These are phyloP conservation scores for Monopis laevigella DNA, from an alignment of 2,888 invertebrate species.

Conservation along the genomic window DNA sequence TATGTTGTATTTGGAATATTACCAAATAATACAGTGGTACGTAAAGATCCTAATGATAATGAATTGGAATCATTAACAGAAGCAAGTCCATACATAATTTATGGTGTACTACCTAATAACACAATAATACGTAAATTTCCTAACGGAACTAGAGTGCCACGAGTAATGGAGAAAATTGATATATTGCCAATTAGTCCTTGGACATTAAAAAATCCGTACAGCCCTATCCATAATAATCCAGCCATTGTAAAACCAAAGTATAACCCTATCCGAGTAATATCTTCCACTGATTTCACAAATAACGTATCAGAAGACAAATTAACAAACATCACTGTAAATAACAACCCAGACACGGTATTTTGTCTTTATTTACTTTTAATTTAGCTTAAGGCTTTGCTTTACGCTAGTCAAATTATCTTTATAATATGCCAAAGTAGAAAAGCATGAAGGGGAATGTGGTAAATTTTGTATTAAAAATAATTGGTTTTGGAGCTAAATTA, in stretches of 20 bases:
- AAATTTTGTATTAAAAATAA: neutral
- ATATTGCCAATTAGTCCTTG: slow-evolving; percentile 69
- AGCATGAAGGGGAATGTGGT: slow-evolving; percentile 1
- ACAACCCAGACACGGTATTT: slow-evolving; percentile 63
- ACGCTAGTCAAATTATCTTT: neutral
- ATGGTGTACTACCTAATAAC: slow-evolving; percentile 81
- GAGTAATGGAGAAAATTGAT: slow-evolving; percentile 67
- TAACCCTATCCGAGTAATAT: slow-evolving; percentile 71
- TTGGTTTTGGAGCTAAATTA: neutral
- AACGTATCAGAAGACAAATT: slow-evolving; percentile 64
- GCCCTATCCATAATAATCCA: slow-evolving; percentile 68
- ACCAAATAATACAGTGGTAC: slow-evolving; percentile 81
- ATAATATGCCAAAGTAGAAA: too few species aligned
- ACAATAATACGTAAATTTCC: slow-evolving; percentile 82
- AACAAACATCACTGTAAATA: slow-evolving; percentile 66
- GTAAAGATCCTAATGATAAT: slow-evolving; percentile 76
- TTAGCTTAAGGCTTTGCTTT: slow-evolving; percentile 9
- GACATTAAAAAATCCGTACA: slow-evolving; percentile 68
- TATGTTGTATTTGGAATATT: slow-evolving; percentile 80
- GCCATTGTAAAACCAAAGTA: slow-evolving; percentile 65
- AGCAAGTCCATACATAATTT: slow-evolving; percentile 76
- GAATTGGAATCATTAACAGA: slow-evolving; percentile 73
- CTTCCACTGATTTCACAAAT: slow-evolving; percentile 63
- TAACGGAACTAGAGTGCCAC: slow-evolving; percentile 81
- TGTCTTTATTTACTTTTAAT: slow-evolving; percentile 32